phyloP scores from a whole-genome alignment of 2,888 invertebrate genomes.

The Cantharis rufa region DNA sequence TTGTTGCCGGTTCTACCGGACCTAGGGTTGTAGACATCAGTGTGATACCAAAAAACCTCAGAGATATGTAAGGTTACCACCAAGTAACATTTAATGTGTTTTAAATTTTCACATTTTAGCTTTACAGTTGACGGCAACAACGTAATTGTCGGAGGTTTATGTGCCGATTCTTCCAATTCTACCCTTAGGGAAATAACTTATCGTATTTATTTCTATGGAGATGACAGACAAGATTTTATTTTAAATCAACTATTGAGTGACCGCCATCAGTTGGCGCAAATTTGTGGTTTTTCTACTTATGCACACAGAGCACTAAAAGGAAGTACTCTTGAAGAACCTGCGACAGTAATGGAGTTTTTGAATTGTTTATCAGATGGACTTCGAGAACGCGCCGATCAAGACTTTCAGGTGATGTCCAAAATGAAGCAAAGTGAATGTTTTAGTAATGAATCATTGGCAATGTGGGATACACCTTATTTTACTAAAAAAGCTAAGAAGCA shows the following conservation, averaged over 20 bases:
- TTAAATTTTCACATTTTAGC: slow-evolving; percentile 53
- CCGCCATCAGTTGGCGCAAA: slow-evolving; percentile 77
- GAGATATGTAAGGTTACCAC: slow-evolving; percentile 69
- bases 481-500: slow-evolving; percentile 74
- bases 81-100: no score
- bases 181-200: slow-evolving; percentile 87
- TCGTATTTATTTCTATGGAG: slow-evolving; percentile 80
- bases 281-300: slow-evolving; percentile 89
- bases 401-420: slow-evolving; percentile 74
- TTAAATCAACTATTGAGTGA: slow-evolving; percentile 73
- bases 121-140: slow-evolving; percentile 72
- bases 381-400: slow-evolving; percentile 69
- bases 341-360: slow-evolving; percentile 79
- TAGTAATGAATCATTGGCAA: slow-evolving; percentile 53
- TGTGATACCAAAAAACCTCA: slow-evolving; percentile 71
- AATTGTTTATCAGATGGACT: slow-evolving; percentile 74
- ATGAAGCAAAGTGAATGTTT: slow-evolving; percentile 65
- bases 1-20: slow-evolving; percentile 75
- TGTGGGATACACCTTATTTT: slow-evolving; percentile 91
- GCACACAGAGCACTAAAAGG: slow-evolving; percentile 88
- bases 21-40: slow-evolving; percentile 69
- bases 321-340: slow-evolving; percentile 82
- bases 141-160: slow-evolving; percentile 77
- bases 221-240: slow-evolving; percentile 73
- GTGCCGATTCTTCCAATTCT: slow-evolving; percentile 80